A percentile compares a stretch with the other conserved stretches of the same genome.
Evolutionary conservation across 1,140 invertebrate genomes (phyloP).

Genomic region (Phocides pigmalion): DNA sequence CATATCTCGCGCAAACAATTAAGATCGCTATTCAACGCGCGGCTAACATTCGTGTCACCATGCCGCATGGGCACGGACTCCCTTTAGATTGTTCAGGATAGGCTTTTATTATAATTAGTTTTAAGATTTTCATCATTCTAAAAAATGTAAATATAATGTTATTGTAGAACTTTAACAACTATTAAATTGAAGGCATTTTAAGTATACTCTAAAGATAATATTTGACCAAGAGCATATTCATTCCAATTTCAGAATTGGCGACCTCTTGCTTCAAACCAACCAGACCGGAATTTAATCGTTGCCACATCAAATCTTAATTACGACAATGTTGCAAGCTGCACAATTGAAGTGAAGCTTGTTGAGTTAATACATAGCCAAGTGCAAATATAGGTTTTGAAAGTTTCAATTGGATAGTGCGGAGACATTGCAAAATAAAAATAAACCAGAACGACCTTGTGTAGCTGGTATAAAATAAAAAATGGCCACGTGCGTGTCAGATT

Average conservation of each 20-base stretch:
- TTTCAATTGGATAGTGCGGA: not conserved
- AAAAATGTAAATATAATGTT: too few species aligned
- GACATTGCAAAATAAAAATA: not conserved
- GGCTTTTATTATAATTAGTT: too few species aligned
- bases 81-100: too few species aligned
- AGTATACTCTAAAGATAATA: too few species aligned
- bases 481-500: not conserved
- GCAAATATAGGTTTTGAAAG: not conserved
- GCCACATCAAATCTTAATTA: constrained; percentile 3
- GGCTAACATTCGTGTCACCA: too few species aligned
- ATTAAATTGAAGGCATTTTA: too few species aligned
- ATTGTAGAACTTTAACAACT: too few species aligned
- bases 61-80: too few species aligned
- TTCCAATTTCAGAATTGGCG: constrained; percentile 9
- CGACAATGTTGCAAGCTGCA: not conserved
- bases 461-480: not conserved
- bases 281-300: constrained; percentile 12
- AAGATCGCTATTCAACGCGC: too few species aligned
- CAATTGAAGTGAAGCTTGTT: not conserved
- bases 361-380: not conserved
- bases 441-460: not conserved
- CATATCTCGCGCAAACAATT: too few species aligned
- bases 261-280: constrained; percentile 14
- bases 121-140: too few species aligned
- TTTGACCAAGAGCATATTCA: too few species aligned